These are phyloP conservation scores for Philonicus albiceps DNA, from an alignment of 2,888 invertebrate species.

Conservation along the genomic window DNA sequence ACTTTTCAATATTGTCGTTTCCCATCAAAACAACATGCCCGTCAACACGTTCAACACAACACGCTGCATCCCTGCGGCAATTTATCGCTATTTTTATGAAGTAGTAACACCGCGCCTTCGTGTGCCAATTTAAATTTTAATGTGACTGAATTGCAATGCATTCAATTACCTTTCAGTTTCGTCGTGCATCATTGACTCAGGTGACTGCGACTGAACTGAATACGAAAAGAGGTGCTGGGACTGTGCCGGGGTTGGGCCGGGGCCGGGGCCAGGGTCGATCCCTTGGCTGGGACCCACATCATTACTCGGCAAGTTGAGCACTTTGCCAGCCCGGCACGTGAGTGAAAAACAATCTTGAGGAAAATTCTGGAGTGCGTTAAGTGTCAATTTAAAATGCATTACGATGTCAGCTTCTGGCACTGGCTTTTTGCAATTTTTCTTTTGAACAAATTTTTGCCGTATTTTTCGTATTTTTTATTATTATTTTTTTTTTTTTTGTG, in stretches of 20 bases:
- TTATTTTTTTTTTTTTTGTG: too few species aligned
- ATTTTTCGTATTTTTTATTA: not conserved
- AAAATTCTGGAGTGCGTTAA: slow-evolving; percentile 24
- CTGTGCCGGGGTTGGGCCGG: too few species aligned
- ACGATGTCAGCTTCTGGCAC: slow-evolving; percentile 19
- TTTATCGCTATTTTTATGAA: not conserved
- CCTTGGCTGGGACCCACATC: not conserved
- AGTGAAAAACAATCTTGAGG: slow-evolving; percentile 16
- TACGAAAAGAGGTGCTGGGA: not conserved
- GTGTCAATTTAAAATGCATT: slow-evolving; percentile 38
- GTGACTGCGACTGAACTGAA: not conserved
- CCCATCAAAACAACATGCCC: not conserved
- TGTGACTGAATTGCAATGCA: not conserved
- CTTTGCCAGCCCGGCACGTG: slow-evolving; percentile 7
- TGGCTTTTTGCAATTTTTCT: not conserved
- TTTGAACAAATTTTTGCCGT: not conserved
- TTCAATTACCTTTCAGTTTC: slow-evolving; percentile 1
- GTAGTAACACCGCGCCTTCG: not conserved
- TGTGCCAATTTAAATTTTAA: not conserved
- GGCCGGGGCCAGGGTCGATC: not conserved
- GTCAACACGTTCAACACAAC: not conserved
- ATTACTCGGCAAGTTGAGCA: slow-evolving; percentile 5
- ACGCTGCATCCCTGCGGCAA: not conserved
- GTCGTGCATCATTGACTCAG: not conserved
- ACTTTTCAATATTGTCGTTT: not conserved